Base-by-base conservation (phyloP, 2,113 vertebrate species). In the Platanista minor region DNA sequence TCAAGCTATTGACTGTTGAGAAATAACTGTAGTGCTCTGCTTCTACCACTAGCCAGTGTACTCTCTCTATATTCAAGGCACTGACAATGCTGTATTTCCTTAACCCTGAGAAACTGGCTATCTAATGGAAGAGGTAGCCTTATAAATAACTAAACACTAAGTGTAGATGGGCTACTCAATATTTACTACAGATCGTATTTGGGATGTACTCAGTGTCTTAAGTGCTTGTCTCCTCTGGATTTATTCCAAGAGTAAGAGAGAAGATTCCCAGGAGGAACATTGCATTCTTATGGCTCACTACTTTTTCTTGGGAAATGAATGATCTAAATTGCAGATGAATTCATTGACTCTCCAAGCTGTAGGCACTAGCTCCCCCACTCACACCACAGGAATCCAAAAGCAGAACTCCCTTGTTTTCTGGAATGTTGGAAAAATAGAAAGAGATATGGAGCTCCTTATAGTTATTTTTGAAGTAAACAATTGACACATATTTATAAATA, bases 281-380 rank as follows among this genome's bases (percentile, higher is more conserved):
- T 86, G 25, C 36, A 81, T 62, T 87, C 62, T 94, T 83, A 75
- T 57, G 59, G 52, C 52, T 97, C 89, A 90, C 29, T 81, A 17
- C 69, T 67, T 83, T 94, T 86, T 77, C 57, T 49, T 69, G 67
- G 71, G 29, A 89, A 87, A 80, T 17, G 25, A 83, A 69, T 85
- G 57, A 92, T 94, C 43, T 94, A 59, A 90, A 92, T 87, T 74
- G 54, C 57, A 86, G 61, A 93, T 94, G 29, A 94, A 93, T 95
- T 93, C 46, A 92, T n/a, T 49, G 72, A 93, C 72, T 90, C 36
- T 91, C 67, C 64, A 82, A 62, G 57, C 46, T 64, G 23, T 74
- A 77, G 78, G 31, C 66, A 69, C 25, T 25, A 54, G 54, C 6
- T 89, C 41, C 25, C 31, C 17, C 3, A 41, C 33, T 72, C 41